phyloP scores from a whole-genome alignment of 2,888 invertebrate genomes.

The Trichopoda pennipes region DNA sequence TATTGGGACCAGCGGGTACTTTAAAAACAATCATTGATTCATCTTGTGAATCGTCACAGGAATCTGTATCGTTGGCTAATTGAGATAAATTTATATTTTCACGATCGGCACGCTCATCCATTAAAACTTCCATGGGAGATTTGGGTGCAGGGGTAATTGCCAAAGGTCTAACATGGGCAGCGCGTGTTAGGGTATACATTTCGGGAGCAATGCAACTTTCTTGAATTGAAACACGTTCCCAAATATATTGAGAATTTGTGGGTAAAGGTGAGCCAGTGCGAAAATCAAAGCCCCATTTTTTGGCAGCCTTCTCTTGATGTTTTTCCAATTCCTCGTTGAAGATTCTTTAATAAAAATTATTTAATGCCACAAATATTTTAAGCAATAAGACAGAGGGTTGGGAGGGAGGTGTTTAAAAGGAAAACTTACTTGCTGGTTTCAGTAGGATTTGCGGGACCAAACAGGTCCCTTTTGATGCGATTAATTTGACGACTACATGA shows the following conservation, averaged over 20 bases:
- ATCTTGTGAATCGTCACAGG: constrained; percentile 78
- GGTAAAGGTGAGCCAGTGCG: constrained; percentile 77
- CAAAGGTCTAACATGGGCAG: constrained; percentile 78
- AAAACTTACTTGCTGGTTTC: constrained; percentile 77
- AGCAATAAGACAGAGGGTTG: no score
- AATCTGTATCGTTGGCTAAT: constrained; percentile 74
- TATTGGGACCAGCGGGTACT: constrained; percentile 71
- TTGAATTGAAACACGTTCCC: constrained; percentile 79
- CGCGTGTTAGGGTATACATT: constrained; percentile 80
- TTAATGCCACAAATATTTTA: constrained; percentile 6
- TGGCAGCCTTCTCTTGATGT: constrained; percentile 84
- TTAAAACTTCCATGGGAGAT: constrained; percentile 73
- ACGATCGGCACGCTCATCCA: constrained; percentile 79
- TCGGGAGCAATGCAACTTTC: constrained; percentile 78
- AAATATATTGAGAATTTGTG: constrained; percentile 76
- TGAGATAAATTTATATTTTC: constrained; percentile 74
- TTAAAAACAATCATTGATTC: constrained; percentile 74
- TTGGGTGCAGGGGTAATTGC: constrained; percentile 63
- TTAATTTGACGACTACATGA: constrained; percentile 76
- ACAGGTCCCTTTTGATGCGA: constrained; percentile 79
- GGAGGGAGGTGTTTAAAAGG: neutral
- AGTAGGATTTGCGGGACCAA: constrained; percentile 75
- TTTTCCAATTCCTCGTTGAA: constrained; percentile 78
- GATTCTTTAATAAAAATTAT: constrained; percentile 69
- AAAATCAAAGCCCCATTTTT: constrained; percentile 81